Percentiles rank a stretch among this genome's conserved stretches.
Conservation (phyloP, 2,888 invertebrate genomes). For the Agrochola litura region DNA sequence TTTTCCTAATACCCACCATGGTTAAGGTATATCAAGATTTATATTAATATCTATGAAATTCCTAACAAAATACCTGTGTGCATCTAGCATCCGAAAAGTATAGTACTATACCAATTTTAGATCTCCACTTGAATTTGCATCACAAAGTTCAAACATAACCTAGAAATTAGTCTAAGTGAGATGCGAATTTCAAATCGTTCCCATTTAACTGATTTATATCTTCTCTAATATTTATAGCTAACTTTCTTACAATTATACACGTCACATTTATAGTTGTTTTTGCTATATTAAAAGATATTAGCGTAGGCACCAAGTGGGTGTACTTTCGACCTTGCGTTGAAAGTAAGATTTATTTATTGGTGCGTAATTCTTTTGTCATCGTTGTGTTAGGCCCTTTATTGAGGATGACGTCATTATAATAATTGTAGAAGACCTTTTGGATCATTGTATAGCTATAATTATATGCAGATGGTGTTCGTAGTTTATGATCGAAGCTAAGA, state of each 20-base stretch:
- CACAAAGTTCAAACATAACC: constrained; percentile 26
- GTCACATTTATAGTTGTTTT: constrained; percentile 33
- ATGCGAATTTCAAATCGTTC: constrained; percentile 32
- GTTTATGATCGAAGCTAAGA: constrained; percentile 12
- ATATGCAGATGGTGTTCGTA: constrained; percentile 41
- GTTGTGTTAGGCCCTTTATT: constrained; percentile 70
- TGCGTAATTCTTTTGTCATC: constrained; percentile 72
- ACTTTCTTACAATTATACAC: constrained; percentile 48
- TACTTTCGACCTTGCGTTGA: constrained; percentile 77
- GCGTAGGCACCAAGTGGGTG: constrained; percentile 78
- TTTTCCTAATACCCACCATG: background rate
- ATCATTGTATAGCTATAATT: constrained; percentile 41
- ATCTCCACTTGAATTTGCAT: constrained; percentile 18
- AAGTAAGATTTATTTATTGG: constrained; percentile 76
- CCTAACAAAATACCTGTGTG: background rate
- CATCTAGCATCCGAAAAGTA: background rate
- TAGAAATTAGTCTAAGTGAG: constrained; percentile 27
- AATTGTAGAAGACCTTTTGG: constrained; percentile 49
- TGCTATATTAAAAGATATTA: constrained; percentile 35
- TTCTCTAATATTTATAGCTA: constrained; percentile 15
- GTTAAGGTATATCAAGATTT: too few species aligned
- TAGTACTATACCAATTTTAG: background rate
- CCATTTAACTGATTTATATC: constrained; percentile 39
- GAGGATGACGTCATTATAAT: constrained; percentile 48
- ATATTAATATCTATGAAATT: too few species aligned